A percentile compares a stretch with the other conserved stretches of the same genome.
These are phyloP conservation scores for Pemphredon lugubris DNA, from an alignment of 2,888 invertebrate genomes.

Conservation along the genomic window DNA sequence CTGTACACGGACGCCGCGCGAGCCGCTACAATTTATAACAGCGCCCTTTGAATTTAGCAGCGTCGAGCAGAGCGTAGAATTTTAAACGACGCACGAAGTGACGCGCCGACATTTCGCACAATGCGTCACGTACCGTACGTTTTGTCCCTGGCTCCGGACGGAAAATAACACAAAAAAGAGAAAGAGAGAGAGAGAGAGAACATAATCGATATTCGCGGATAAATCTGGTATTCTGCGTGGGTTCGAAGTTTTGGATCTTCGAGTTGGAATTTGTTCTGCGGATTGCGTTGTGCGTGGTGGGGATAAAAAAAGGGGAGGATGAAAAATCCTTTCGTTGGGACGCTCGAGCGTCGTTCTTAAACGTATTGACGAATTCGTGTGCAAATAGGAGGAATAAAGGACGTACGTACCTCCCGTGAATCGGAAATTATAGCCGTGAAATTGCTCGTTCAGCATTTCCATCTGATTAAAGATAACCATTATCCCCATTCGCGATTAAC, in stretches of 20 bases:
- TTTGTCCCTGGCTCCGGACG: conserved; percentile 6
- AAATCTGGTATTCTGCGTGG: too few relatives aligned
- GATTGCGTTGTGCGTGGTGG: neutral
- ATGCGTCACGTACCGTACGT: conserved; percentile 31
- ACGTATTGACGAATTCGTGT: too few relatives aligned
- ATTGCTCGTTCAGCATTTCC: conserved; percentile 2
- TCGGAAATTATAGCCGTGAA: conserved; percentile 20
- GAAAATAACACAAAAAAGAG: neutral
- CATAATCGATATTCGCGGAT: conserved; percentile 3
- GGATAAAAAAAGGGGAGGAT: neutral
- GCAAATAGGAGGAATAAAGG: too few relatives aligned
- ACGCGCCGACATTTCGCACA: conserved; percentile 45
- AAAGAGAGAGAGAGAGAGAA: too few relatives aligned
- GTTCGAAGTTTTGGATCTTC: neutral
- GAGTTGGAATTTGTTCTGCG: neutral
- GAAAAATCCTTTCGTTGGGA: neutral
- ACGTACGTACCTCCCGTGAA: neutral
- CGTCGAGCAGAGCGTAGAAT: conserved; percentile 55
- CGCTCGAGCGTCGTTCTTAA: neutral
- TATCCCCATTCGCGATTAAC: too few relatives aligned
- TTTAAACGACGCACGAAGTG: conserved; percentile 56
- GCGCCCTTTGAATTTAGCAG: conserved; percentile 63
- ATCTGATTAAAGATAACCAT: conserved; percentile 31
- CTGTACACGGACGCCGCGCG: conserved; percentile 11
- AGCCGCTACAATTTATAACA: conserved; percentile 59